phyloP scores from a whole-genome alignment of 2,888 invertebrate species.

The Masnerella sp. region DNA sequence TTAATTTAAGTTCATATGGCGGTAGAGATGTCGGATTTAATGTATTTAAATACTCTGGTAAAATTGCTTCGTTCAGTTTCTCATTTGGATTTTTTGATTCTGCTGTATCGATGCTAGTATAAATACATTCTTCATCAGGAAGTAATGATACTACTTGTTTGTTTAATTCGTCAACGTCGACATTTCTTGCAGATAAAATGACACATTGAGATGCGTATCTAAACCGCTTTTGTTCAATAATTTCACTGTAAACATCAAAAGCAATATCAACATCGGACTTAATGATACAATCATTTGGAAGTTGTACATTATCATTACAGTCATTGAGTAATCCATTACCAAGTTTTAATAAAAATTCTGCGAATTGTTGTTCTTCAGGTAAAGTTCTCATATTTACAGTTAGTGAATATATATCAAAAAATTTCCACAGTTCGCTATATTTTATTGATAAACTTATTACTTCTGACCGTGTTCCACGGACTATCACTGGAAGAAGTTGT shows the following conservation, averaged over 20 bases:
- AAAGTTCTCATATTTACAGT: conserved; percentile 55
- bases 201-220: conserved; percentile 33
- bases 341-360: conserved; percentile 44
- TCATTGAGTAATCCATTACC: conserved; percentile 57
- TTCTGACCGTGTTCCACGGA: conserved; percentile 32
- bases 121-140: conserved; percentile 7
- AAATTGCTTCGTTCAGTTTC: conserved; percentile 25
- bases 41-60: conserved; percentile 33
- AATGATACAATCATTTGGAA: conserved; percentile 48
- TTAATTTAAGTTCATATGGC: conserved; percentile 18
- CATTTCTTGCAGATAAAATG: conserved; percentile 58
- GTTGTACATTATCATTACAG: conserved; percentile 35
- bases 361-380: conserved; percentile 51
- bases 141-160: conserved; percentile 15
- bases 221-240: conserved; percentile 38
- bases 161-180: conserved; percentile 16
- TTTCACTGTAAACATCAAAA: conserved; percentile 32
- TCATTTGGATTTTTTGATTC: conserved; percentile 16
- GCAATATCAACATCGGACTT: conserved; percentile 40
- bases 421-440: conserved; percentile 51
- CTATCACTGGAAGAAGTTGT: conserved; percentile 35
- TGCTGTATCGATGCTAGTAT: conserved; percentile 23
- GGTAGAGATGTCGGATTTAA: conserved; percentile 20
- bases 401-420: conserved; percentile 53
- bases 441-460: conserved; percentile 60